A percentile compares a stretch with the other conserved stretches of the same genome.
Evolutionary conservation across 2,888 invertebrate genomes (phyloP).

Genomic region (Folsomia candida): DNA sequence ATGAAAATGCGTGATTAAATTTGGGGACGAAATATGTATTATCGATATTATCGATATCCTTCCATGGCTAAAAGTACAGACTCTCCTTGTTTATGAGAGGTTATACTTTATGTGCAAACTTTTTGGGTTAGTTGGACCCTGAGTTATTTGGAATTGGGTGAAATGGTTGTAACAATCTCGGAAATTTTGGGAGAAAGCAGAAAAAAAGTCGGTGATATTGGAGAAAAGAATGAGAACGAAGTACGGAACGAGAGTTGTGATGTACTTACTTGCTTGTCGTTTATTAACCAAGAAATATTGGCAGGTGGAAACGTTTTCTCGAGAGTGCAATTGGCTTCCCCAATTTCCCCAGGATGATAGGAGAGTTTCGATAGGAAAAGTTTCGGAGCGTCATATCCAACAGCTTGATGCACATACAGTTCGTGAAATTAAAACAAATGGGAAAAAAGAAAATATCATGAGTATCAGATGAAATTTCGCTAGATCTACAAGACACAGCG

Average conservation of each 20-base stretch:
- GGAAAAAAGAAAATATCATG: constrained; percentile 6
- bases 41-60: no score
- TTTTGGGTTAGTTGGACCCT: constrained; percentile 1
- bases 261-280: constrained; percentile 40
- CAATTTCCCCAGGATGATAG: constrained; percentile 38
- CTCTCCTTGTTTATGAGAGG: no score
- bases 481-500: no score
- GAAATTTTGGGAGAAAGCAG: background rate
- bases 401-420: no score
- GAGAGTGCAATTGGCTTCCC: constrained; percentile 36
- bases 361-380: constrained; percentile 37
- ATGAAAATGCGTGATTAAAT: no score
- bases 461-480: background rate
- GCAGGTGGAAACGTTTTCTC: constrained; percentile 39
- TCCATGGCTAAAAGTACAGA: no score
- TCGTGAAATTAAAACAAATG: no score
- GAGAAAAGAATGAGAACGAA: no score
- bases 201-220: background rate
- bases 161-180: background rate
- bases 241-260: no score
- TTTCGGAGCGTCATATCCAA: constrained; percentile 43
- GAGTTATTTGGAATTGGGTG: background rate
- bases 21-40: no score
- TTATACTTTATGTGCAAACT: no score
- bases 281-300: constrained; percentile 44